phyloP scores from a whole-genome alignment of 2,797 vertebrate genomes.

The Eulemur mongoz region DNA sequence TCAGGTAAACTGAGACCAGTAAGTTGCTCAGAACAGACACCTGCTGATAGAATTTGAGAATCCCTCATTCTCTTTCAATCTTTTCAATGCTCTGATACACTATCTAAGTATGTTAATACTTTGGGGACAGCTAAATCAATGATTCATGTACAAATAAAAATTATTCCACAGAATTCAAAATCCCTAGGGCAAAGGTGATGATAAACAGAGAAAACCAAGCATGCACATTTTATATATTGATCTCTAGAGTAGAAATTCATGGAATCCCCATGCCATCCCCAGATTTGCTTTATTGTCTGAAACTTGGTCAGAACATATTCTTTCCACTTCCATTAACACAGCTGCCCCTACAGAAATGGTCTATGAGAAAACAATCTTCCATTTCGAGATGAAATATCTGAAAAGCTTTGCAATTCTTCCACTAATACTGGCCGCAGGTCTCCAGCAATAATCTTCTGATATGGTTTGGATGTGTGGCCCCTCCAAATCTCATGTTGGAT shows the following conservation, averaged over 20 bases:
- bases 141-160: background rate
- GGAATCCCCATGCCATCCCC: background rate
- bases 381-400: background rate
- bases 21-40: background rate
- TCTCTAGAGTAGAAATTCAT: background rate
- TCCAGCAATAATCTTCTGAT: background rate
- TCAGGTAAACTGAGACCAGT: background rate
- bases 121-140: background rate
- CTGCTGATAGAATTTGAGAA: background rate
- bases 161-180: background rate
- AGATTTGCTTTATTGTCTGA: background rate
- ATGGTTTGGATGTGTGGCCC: too few relatives aligned
- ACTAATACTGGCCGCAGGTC: background rate
- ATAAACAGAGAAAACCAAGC: background rate
- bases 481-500: too few relatives aligned
- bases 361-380: background rate
- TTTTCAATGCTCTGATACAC: background rate
- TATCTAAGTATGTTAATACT: background rate
- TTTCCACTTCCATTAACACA: background rate
- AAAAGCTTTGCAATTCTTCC: background rate
- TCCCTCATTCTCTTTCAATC: background rate
- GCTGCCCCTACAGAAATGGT: background rate
- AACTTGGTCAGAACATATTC: background rate
- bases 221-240: background rate
- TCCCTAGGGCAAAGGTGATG: background rate